Evolutionary conservation across 64 coral and sea anemone species (phyloP), one percentile per base, ranked within the genome.

Genomic region (Catalaphyllia jardinei): DNA sequence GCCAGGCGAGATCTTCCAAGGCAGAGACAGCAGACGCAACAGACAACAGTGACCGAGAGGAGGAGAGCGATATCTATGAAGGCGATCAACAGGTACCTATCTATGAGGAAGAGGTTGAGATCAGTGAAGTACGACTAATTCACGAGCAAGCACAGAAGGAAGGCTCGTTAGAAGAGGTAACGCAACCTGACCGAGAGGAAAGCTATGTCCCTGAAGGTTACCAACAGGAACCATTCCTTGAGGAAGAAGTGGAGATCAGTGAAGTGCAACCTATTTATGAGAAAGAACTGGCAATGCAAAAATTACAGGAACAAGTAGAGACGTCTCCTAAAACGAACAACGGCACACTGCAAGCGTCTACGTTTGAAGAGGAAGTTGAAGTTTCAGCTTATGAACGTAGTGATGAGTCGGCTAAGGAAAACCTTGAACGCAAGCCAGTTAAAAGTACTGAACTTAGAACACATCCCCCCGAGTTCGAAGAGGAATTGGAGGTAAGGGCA

Each of bases 311-410:
- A 85, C 7, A n/a, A 38, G 86, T 72, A 28, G 51, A 54, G 27
- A 65, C 24, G 6, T 46, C 19, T 17, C 19, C 13, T 75, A 77
- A 74, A 33, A 51, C 67, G 20, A n/a, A 88, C 4, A 86, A 83
- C 10, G 8, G 28, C 10, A 25, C 80, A 73, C 25, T 72, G 31
- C 35, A 85, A 42, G 65, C 9, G 4, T 55, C 30, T 29, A 28
- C 54, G 15, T 88, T 82, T 79, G 94, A 97, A 78, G 88, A 93
- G 77, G 54, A 93, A 91, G 28, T 81, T 59, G 88, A 91, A 90
- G 82, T 88, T 50, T 20, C 33, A 29, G 55, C 59, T 17, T 27
- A 89, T 38, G 63, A 65, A n/a, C 35, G 15, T 19, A 18, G 72
- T 14, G 54, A 63, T 38, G 61, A 79, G 18, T n/a, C 73, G 52